phyloP scores from a whole-genome alignment of 2,888 invertebrate species.

The Drosophila dives region DNA sequence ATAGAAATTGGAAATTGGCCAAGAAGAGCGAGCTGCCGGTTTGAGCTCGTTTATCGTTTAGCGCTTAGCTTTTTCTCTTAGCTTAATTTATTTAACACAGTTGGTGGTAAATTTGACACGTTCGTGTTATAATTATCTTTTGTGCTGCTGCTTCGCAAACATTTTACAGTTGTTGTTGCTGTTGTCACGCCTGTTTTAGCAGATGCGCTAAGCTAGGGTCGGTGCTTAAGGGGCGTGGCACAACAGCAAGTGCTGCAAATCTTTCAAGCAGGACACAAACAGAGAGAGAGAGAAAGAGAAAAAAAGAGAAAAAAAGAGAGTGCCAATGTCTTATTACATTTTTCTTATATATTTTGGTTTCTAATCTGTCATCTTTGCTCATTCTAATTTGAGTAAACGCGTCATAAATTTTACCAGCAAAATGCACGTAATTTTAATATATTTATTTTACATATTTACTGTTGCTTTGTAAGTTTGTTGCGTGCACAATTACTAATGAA shows the following conservation, averaged over 20 bases:
- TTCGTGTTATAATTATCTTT: constrained; percentile 42
- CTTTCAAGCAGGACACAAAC: neutral
- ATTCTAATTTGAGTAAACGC: neutral
- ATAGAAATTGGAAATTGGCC: constrained; percentile 51
- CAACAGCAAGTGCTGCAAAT: constrained; percentile 16
- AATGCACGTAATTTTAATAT: neutral
- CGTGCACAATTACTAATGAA: neutral
- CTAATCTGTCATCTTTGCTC: neutral
- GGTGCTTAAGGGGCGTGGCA: constrained; percentile 44
- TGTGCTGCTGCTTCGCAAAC: constrained; percentile 25
- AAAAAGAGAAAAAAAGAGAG: neutral
- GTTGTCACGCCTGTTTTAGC: constrained; percentile 32
- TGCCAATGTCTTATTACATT: too few relatives aligned
- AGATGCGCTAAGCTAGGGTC: constrained; percentile 33
- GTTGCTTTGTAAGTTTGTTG: neutral
- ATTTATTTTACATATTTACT: neutral
- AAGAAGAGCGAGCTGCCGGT: constrained; percentile 19
- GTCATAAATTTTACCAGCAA: neutral
- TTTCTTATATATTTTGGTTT: neutral
- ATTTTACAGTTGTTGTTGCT: constrained; percentile 15
- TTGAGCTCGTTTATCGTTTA: neutral
- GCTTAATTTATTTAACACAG: constrained; percentile 78
- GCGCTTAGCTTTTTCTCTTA: neutral
- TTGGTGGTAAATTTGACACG: constrained; percentile 79
- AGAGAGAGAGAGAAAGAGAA: neutral